Conservation (phyloP, 2,113 vertebrate genomes). For the Typhlomys cinereus region DNA sequence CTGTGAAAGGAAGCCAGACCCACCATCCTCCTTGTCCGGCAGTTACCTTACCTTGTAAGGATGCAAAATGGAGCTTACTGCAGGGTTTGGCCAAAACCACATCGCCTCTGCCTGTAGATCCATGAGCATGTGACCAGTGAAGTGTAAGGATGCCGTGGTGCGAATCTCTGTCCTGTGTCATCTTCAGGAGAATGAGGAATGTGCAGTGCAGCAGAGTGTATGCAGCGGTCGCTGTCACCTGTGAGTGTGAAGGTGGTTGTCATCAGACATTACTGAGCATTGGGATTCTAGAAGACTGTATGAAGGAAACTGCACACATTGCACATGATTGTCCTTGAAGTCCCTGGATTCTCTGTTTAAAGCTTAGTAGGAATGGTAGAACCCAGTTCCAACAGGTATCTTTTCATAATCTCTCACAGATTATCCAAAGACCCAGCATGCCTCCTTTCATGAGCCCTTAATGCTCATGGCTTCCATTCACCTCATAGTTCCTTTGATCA, state of each 20-base stretch:
- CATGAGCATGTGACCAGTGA: neutral
- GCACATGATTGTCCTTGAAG: neutral
- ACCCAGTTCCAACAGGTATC: neutral
- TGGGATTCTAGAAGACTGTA: neutral
- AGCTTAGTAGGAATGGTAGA: neutral
- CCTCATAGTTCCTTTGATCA: neutral
- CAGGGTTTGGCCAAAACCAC: neutral
- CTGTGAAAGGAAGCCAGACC: conserved; percentile 64
- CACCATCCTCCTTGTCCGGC: conserved; percentile 65
- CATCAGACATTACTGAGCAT: neutral
- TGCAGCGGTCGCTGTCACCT: neutral
- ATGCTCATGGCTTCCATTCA: neutral
- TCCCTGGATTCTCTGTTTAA: neutral
- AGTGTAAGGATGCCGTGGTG: neutral
- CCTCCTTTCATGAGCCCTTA: neutral
- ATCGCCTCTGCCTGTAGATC: neutral
- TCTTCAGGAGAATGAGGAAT: neutral
- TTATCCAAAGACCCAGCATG: neutral
- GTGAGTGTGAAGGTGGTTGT: neutral
- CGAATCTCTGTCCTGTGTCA: neutral
- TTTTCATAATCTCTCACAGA: neutral
- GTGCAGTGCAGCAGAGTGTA: neutral
- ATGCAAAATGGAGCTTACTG: conserved; percentile 54
- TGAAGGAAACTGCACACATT: neutral
- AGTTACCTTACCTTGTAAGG: conserved; percentile 74